Percentiles rank a stretch among this genome's conserved stretches.
Conservation (phyloP, 1,140 invertebrate genomes). For the Pygmarrhopalites habei region DNA sequence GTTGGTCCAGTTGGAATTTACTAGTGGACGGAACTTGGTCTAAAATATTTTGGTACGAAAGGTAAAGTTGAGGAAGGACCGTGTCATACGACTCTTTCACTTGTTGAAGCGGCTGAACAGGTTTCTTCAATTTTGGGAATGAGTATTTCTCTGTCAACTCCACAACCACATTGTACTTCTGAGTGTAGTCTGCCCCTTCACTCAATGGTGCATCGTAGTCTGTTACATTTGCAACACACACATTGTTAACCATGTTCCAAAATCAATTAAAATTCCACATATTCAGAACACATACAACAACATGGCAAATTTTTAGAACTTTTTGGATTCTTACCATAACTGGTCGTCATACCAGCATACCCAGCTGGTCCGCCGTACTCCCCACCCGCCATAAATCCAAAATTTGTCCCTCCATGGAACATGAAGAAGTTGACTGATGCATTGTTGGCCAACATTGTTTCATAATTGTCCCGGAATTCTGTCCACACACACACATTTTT, state of each 20-base stretch:
- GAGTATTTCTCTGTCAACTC: constrained; percentile 21
- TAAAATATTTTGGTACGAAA: constrained; percentile 39
- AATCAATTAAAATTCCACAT: no score
- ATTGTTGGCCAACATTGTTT: no score
- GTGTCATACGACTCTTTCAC: constrained; percentile 40
- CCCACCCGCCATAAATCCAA: constrained; percentile 60
- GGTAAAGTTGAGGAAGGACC: constrained; percentile 39
- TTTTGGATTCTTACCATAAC: constrained; percentile 52
- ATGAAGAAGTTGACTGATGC: constrained; percentile 59
- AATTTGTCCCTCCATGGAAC: constrained; percentile 65
- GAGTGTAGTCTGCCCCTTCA: constrained; percentile 34
- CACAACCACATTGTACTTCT: constrained; percentile 22
- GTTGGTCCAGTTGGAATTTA: constrained; percentile 30
- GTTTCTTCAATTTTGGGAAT: constrained; percentile 16
- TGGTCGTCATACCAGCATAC: constrained; percentile 48
- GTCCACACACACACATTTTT: no score
- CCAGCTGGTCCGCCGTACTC: constrained; percentile 43
- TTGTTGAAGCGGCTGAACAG: constrained; percentile 41
- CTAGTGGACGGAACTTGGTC: constrained; percentile 16
- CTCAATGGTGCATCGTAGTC: constrained; percentile 35
- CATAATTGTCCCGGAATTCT: no score
- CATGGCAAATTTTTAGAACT: no score
- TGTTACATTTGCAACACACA: no score
- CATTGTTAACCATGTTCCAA: no score
- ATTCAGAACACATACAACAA: no score